These are phyloP conservation scores for Darevskia nairensis DNA, from an alignment of 2,797 vertebrate genomes.

Conservation along the genomic window DNA sequence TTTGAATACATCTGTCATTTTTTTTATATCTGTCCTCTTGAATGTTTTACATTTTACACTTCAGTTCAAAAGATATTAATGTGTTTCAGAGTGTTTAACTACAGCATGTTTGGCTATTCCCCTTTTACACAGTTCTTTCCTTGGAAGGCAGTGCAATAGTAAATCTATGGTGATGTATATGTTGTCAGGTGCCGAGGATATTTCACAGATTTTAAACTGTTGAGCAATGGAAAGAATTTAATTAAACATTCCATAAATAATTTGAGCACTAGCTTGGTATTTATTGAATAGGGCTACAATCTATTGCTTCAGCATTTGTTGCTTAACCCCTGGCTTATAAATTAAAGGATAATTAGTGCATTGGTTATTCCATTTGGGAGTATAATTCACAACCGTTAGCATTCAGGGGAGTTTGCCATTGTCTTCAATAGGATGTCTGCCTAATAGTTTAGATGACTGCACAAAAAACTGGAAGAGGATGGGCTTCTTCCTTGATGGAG, in stretches of 20 bases:
- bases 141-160: not conserved
- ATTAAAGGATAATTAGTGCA: conserved; percentile 11
- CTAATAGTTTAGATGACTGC: not conserved
- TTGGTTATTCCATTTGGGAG: not conserved
- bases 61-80: not conserved
- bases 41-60: not conserved
- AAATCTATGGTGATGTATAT: accelerated
- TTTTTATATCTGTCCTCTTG: accelerated
- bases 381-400: conserved; percentile 2
- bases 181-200: not conserved
- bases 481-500: not conserved
- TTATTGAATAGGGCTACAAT: not conserved
- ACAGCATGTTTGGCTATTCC: not conserved
- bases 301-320: not conserved
- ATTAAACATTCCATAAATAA: not conserved
- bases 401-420: not conserved
- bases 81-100: not conserved
- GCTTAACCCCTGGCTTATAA: not conserved
- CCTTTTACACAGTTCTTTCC: not conserved
- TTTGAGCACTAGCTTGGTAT: not conserved
- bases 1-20: not conserved
- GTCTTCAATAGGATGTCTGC: not conserved
- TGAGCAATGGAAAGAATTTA: not conserved
- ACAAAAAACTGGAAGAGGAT: not conserved
- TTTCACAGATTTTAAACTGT: not conserved